Conservation (phyloP, 2,113 vertebrate genomes). For the Notothenia rossii region DNA sequence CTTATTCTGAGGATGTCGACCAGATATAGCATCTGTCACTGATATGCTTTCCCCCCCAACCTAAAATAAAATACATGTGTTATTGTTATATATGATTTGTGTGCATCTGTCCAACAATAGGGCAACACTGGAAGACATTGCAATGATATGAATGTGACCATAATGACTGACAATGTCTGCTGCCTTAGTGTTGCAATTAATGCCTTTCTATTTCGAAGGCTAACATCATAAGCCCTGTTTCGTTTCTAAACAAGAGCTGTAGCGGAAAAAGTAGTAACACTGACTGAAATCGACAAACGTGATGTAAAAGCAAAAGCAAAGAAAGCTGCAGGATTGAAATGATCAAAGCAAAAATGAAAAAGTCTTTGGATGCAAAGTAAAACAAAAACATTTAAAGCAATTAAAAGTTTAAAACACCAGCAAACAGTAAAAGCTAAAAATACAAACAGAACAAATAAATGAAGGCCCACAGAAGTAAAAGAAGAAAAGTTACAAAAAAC, state of each 20-base stretch:
- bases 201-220: constrained; percentile 6
- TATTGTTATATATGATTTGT: constrained; percentile 26
- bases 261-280: constrained; percentile 37
- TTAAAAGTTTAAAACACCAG: constrained; percentile 29
- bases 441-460: constrained; percentile 56
- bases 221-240: background rate
- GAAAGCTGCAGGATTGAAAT: constrained; percentile 35
- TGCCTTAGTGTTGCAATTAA: constrained; percentile 40
- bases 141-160: constrained; percentile 26
- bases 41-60: constrained; percentile 16
- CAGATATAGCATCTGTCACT: constrained; percentile 23
- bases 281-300: constrained; percentile 14
- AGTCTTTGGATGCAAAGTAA: constrained; percentile 61
- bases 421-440: constrained; percentile 18
- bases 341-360: constrained; percentile 6
- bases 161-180: constrained; percentile 45
- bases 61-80: background rate
- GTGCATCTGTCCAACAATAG: constrained; percentile 47
- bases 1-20: constrained; percentile 8
- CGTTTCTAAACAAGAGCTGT: constrained; percentile 1
- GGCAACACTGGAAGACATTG: constrained; percentile 67
- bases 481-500: constrained; percentile 28
- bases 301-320: constrained; percentile 8
- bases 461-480: constrained; percentile 60
- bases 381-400: background rate